phyloP scores from a whole-genome alignment of 2,888 invertebrate species.

The Oscheius sp. region DNA sequence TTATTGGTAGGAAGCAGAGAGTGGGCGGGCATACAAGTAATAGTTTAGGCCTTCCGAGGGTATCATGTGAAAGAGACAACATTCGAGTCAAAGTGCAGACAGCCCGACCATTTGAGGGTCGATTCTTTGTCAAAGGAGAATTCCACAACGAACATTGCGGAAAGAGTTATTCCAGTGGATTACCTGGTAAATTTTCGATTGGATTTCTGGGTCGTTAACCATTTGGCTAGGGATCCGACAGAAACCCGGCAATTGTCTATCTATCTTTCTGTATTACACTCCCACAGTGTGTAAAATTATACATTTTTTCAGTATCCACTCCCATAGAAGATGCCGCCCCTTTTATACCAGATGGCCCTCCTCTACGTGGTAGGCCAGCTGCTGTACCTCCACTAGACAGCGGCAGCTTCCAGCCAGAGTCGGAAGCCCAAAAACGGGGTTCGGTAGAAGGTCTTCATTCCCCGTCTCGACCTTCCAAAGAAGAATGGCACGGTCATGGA shows the following conservation, averaged over 20 bases:
- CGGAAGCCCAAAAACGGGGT: too few species aligned
- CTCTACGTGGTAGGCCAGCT: not conserved
- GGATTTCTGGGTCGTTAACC: not conserved
- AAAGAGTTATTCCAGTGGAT: slow-evolving; percentile 35
- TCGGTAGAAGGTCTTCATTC: not conserved
- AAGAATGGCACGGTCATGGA: not conserved
- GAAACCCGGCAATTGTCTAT: too few species aligned
- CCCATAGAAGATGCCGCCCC: not conserved
- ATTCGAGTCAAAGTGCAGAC: slow-evolving; percentile 66
- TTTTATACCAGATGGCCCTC: not conserved
- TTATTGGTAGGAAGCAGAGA: slow-evolving; percentile 26
- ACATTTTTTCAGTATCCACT: slow-evolving; percentile 2
- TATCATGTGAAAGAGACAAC: slow-evolving; percentile 63
- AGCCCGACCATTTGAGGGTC: slow-evolving; percentile 61
- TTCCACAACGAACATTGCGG: slow-evolving; percentile 61
- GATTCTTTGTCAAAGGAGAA: slow-evolving; percentile 70
- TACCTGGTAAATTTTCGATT: slow-evolving; percentile 11
- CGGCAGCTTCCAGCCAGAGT: too few species aligned
- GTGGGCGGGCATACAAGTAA: not conserved
- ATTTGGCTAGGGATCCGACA: not conserved
- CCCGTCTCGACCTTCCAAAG: not conserved
- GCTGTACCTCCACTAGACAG: too few species aligned
- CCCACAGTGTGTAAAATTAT: too few species aligned
- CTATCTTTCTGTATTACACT: too few species aligned
- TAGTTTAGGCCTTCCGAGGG: slow-evolving; percentile 48